Conservation (phyloP, 2,113 vertebrate genomes). For the Phrynosoma platyrhinos region DNA sequence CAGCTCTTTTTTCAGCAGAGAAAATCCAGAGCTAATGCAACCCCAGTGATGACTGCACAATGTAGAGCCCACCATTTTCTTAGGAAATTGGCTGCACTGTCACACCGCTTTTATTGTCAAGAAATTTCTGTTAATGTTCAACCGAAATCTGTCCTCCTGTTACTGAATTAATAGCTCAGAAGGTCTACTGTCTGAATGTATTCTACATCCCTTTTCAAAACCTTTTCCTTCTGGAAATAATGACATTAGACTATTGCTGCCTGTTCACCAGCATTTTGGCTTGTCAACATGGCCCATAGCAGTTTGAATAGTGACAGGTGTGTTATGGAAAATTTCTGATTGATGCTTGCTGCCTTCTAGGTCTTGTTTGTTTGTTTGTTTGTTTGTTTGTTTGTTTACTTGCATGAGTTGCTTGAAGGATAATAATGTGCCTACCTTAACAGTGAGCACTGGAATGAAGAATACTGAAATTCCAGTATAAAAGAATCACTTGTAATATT, state of each 20-base stretch:
- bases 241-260: conserved; percentile 49
- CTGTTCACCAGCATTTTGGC: conserved; percentile 45
- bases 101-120: neutral
- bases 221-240: conserved; percentile 47
- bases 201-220: conserved; percentile 21
- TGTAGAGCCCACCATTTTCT: neutral
- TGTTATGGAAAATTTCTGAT: conserved; percentile 36
- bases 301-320: conserved; percentile 46
- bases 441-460: conserved; percentile 26
- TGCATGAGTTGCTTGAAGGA: conserved; percentile 45
- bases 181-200: neutral
- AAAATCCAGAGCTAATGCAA: too few species aligned
- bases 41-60: too few species aligned
- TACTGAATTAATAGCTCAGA: neutral
- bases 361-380: conserved; percentile 52
- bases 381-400: neutral
- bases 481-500: conserved; percentile 43
- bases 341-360: conserved; percentile 45
- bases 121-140: too few species aligned
- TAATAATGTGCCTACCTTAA: conserved; percentile 53
- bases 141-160: neutral
- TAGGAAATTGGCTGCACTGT: neutral
- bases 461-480: conserved; percentile 20
- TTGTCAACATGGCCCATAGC: conserved; percentile 33
- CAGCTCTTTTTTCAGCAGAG: too few species aligned